Evolutionary conservation across 2,797 vertebrate genomes (phyloP).

Genomic region (Sus cebifrons): DNA sequence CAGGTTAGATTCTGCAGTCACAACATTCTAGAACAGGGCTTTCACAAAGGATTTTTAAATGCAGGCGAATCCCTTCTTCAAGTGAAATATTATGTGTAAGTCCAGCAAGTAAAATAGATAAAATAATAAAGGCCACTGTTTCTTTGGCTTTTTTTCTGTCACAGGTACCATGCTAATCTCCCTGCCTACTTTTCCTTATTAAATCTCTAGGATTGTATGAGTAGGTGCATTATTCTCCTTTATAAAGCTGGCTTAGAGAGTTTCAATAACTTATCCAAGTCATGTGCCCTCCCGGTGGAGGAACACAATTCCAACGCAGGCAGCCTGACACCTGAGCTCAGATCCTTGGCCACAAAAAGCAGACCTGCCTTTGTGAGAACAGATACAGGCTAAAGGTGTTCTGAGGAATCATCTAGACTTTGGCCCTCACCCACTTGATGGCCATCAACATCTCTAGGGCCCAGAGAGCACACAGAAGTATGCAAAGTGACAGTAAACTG

Average conservation of each 20-base stretch:
- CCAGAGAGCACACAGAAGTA: not conserved
- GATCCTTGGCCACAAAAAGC: not conserved
- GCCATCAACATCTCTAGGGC: not conserved
- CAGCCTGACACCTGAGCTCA: not conserved
- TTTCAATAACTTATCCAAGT: not conserved
- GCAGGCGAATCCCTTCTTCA: conserved; percentile 48
- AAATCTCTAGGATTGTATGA: not conserved
- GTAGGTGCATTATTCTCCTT: not conserved
- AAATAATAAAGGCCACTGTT: not conserved
- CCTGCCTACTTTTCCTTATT: not conserved
- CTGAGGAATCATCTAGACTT: not conserved
- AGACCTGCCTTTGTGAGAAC: not conserved
- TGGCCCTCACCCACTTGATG: not conserved
- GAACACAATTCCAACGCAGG: not conserved
- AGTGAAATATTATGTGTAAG: conserved; percentile 22
- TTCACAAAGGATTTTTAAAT: conserved; percentile 46
- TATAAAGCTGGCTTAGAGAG: not conserved
- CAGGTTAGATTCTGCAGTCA: conserved; percentile 7
- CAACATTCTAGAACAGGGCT: conserved; percentile 15
- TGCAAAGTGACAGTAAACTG: not conserved
- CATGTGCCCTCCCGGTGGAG: not conserved
- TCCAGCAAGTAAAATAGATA: conserved; percentile 17
- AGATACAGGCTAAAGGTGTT: rapidly evolving
- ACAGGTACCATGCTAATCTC: not conserved
- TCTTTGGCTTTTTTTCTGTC: not conserved